Evolutionary conservation across 2,888 invertebrate genomes (phyloP), one percentile per base, ranked within the genome.

Genomic region (Steinernema hermaphroditum): DNA sequence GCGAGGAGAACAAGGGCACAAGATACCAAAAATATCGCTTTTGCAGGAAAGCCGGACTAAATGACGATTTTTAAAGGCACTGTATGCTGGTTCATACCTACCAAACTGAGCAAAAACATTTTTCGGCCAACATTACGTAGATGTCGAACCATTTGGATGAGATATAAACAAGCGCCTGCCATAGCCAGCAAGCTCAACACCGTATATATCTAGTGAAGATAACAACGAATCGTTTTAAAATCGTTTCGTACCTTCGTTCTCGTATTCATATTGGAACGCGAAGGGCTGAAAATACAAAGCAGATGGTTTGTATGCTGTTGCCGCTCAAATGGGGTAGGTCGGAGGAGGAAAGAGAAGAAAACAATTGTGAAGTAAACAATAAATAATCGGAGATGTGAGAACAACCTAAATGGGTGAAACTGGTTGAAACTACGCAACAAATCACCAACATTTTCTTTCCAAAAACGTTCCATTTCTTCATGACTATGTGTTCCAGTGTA

Each of bases 381-480:
- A 87, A 96, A 97, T 74, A 93, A 90, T 78, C 93, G 92, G 87
- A 97, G 95, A 87, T 96, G 82, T n/a, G 75, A 75, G 70, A 80
- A 83, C 19, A 82, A 71, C 32, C 83, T 83, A 72, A 46, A 81
- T 75, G n/a, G 14, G 34, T 49, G 68, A 72, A 43, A 54, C n/a
- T 68, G 43, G 6, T 8, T 62, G 16, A 16, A 62, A 14, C 1
- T 32, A 14, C 2, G 29, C 9, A 49, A 16, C 68, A 24, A 4
- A 41, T 19, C 24, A 9, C 4, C 16, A 62, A 83, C 83, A 79
- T 82, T 71, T 79, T 78, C 37, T 79, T 76, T 16, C 79, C 83
- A 87, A 96, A 97, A 0, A 95, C 93, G 83, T 94, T 94, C 97
- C 97, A 98, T 89, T 98, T 98, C 1, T 95, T 94, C 87, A 94